Conservation (phyloP, 2,888 invertebrate species). For the Drosophila merina region DNA sequence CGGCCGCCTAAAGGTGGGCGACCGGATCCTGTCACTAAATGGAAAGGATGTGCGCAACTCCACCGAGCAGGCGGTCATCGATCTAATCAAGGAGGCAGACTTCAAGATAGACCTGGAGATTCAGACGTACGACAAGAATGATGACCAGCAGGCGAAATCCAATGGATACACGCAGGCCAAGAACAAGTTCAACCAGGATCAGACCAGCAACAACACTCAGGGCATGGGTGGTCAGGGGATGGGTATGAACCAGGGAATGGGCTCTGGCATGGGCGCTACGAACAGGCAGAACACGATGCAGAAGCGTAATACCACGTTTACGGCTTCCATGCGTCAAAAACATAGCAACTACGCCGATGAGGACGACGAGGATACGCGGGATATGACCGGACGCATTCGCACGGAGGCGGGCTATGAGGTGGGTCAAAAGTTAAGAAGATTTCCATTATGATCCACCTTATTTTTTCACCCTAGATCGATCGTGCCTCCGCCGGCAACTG, state of each 20-base stretch:
- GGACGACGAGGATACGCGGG: constrained; percentile 90
- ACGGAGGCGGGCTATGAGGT: constrained; percentile 92
- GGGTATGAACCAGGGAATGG: constrained; percentile 41
- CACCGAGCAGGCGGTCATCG: constrained; percentile 96
- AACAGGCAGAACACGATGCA: constrained; percentile 52
- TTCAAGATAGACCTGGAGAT: constrained; percentile 95
- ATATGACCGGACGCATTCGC: constrained; percentile 91
- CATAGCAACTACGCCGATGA: constrained; percentile 74
- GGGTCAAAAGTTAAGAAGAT: not conserved
- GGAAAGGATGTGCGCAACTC: constrained; percentile 95
- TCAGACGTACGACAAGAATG: constrained; percentile 86
- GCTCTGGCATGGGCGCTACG: constrained; percentile 46
- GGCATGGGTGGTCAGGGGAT: constrained; percentile 20
- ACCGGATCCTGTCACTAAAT: constrained; percentile 89
- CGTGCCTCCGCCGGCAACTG: constrained; percentile 94
- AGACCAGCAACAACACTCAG: constrained; percentile 50
- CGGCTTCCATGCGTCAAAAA: constrained; percentile 66
- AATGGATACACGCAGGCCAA: constrained; percentile 77
- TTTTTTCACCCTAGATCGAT: constrained; percentile 88
- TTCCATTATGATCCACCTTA: not conserved
- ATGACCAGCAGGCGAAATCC: constrained; percentile 56
- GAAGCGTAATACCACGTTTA: constrained; percentile 63
- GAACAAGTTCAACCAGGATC: constrained; percentile 70
- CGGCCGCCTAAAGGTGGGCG: constrained; percentile 90
- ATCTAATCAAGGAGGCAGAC: constrained; percentile 95